Percentiles rank a stretch among this genome's conserved stretches.
These are phyloP conservation scores for Danio jaintianensis DNA, from an alignment of 2,797 vertebrate species.

Conservation along the genomic window DNA sequence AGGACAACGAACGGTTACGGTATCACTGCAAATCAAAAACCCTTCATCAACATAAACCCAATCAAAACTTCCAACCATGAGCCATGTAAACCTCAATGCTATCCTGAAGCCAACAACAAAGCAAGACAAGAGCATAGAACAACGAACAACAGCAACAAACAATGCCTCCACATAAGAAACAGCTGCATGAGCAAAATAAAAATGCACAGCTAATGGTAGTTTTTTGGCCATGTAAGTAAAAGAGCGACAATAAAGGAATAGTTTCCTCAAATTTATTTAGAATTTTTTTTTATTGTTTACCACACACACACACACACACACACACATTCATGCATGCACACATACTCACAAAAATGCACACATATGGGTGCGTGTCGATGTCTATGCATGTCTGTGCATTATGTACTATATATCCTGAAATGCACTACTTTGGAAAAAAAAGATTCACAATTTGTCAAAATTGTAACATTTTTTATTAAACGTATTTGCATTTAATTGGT, in stretches of 20 bases:
- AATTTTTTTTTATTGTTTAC: background rate
- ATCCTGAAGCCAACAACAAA: constrained; percentile 52
- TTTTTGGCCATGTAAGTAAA: background rate
- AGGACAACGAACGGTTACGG: constrained; percentile 79
- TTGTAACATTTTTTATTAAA: too few species aligned
- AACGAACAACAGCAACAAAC: constrained; percentile 66
- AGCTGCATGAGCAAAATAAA: constrained; percentile 12
- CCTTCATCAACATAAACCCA: constrained; percentile 28
- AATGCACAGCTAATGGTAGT: constrained; percentile 5
- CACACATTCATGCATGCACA: too few species aligned
- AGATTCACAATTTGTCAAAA: too few species aligned
- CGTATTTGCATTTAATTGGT: too few species aligned
- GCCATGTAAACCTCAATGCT: constrained; percentile 54
- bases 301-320: too few species aligned
- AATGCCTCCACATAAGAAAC: constrained; percentile 15
- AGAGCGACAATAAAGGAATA: background rate
- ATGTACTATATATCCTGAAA: too few species aligned
- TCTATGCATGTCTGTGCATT: too few species aligned
- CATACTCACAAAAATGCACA: too few species aligned
- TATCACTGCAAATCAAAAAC: constrained; percentile 53
- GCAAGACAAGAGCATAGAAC: constrained; percentile 63
- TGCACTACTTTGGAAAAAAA: too few species aligned
- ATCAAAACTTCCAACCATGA: constrained; percentile 46
- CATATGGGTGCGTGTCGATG: too few species aligned
- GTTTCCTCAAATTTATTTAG: background rate